Evolutionary conservation across 2,888 invertebrate species (phyloP), one percentile per base, ranked within the genome.

Genomic region (Phlogophora meticulosa): DNA sequence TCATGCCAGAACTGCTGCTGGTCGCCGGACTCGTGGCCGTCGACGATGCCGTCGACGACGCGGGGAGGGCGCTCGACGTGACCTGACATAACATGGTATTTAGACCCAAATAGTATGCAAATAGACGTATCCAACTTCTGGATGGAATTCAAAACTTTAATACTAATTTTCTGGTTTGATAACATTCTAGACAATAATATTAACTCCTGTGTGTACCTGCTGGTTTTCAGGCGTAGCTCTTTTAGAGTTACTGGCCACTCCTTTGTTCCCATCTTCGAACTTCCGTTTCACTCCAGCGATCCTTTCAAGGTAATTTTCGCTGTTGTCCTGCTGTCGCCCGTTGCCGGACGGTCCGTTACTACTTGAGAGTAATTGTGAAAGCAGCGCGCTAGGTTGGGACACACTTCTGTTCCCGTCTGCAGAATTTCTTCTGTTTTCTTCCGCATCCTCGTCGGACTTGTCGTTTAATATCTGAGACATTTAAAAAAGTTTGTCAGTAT

Each of bases 391-490:
- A 55, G 94, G 93, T 90, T 96, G 90, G 79, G 96, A 81, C 11
- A 87, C 78, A 34, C 85, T 83, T 34, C 91, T 88, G 22, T 84
- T 84, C 7, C 84, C 83, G 17, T 91, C 92, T 20, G 83, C 85
- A 17, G 89, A 85, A 79, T 90, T 92, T 84, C 92, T 96, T 81
- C 96, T 95, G 78, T 93, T 93, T 74, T 97, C 97, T 67, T 97
- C 96, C 75, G 97, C 97, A 81, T 98, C 98, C 81, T 98, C 98
- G 83, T 98, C 98, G 69, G 97, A 97, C 92, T 97, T 98, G 78
- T 98, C 98, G 88, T 98, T 98, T 75, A 98, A 94, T 90, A 98
- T 96, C 98, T 98, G 72, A 65, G 75, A 72, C 53, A 78, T 40
- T 32, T 45, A 70, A 49, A 0, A 17, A 3, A 1, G 9, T 22